Percentiles rank a stretch among this genome's conserved stretches.
Evolutionary conservation across 2,797 vertebrate genomes (phyloP).

Genomic region (Gymnothorax javanicus): DNA sequence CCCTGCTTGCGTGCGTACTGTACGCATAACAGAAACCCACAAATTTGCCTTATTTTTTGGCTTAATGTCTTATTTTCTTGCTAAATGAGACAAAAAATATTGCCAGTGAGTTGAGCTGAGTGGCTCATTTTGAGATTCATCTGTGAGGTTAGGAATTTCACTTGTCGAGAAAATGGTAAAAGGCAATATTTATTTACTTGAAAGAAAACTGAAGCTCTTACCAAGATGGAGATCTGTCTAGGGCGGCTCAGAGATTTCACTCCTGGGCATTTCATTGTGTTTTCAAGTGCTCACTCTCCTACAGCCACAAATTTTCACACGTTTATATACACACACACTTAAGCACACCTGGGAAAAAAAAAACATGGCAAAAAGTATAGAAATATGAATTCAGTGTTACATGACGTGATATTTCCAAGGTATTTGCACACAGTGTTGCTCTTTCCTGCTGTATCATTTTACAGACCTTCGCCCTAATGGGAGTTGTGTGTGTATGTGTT

Average conservation of each 20-base stretch:
- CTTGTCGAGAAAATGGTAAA: too few species aligned
- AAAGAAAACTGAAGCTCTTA: too few species aligned
- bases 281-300: not conserved
- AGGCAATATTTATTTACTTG: too few species aligned
- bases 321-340: not conserved
- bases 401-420: not conserved
- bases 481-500: not conserved
- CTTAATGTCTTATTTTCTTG: too few species aligned
- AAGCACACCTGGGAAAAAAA: slow-evolving; percentile 8
- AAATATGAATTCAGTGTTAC: not conserved
- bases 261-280: not conserved
- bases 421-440: not conserved
- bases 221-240: too few species aligned
- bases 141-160: too few species aligned
- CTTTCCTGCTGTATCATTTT: not conserved
- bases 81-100: too few species aligned
- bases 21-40: not conserved
- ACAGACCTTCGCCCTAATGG: not conserved
- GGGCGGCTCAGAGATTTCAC: not conserved
- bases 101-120: too few species aligned
- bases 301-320: not conserved
- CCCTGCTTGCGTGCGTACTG: not conserved
- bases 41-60: too few species aligned
- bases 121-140: too few species aligned
- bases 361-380: not conserved